Evolutionary conservation across 2,113 vertebrate species (phyloP).

Genomic region (Petroica traversi): DNA sequence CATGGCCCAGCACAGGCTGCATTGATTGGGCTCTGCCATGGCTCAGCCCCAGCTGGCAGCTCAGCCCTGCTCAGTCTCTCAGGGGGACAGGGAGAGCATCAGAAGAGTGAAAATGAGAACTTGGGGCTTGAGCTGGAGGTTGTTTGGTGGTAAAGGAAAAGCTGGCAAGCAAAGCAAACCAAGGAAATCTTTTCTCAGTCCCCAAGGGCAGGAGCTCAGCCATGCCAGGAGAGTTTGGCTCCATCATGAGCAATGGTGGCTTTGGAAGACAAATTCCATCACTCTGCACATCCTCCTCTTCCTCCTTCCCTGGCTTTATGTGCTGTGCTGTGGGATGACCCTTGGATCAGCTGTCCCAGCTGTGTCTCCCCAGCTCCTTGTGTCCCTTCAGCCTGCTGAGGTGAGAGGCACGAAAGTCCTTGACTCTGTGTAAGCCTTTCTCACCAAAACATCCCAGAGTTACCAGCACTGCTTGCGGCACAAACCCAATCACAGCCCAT

Average conservation of each 20-base stretch:
- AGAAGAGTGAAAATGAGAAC: background rate
- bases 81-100: background rate
- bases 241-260: fast-evolving
- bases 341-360: background rate
- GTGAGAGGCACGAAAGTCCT: background rate
- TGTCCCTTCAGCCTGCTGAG: background rate
- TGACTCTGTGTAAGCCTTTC: background rate
- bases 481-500: background rate
- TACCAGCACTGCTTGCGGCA: background rate
- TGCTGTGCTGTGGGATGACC: background rate
- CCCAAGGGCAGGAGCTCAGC: background rate
- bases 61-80: background rate
- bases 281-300: background rate
- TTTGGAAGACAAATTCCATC: background rate
- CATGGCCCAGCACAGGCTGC: background rate
- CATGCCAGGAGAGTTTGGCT: background rate
- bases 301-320: fast-evolving
- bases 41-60: background rate
- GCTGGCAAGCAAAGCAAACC: background rate
- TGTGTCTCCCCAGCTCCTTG: background rate
- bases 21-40: background rate
- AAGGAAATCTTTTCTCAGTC: background rate
- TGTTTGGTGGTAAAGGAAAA: background rate
- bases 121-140: background rate
- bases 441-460: background rate